Base-by-base conservation (phyloP, 2,797 vertebrate species). In the Scyliorhinus canicula region DNA sequence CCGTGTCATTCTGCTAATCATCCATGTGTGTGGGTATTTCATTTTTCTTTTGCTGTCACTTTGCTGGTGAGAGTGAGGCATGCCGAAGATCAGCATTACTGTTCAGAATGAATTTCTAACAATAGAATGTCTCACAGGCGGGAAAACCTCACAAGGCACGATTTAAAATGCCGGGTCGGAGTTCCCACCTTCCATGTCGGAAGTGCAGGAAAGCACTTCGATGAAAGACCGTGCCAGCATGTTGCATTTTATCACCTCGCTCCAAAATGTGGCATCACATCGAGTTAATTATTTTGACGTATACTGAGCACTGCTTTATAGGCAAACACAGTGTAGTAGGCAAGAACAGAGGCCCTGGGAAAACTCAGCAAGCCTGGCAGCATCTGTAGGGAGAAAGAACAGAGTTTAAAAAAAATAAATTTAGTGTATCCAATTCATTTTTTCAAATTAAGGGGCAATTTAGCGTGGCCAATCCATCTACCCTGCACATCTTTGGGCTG, bases 31-130 rank as follows among this genome's bases (percentile, higher is more conserved):
- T 12, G 40, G 0, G 40, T 24, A 44, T 40, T 63, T 24, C 55
- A 57, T n/a, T 88, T 35, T n/a, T 60, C 85, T 60, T 88, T 88
- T 24, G 19, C 88, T 65, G 88, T 91, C 57, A 63, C 88, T 91
- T 63, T 26, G n/a, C 6, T 0, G 24, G 60, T 24, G 57, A 91
- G 60, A 40, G 35, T 8, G 55, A 63, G 57, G n/a, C 19, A 40
- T 40, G n/a, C 35, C 19, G 0, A 40, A 63, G 57, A 40, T 24
- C 21, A 44, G 9, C 21, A 44, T 40, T n/a, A 65, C 60, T 91
- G 40, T 91, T 44, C 57, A 44, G 60, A 40, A 91, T 44, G 57
- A 91, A 91, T 44, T 91, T 63, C 26, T 63, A 40, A 57, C 86
- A 63, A 55, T 26, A n/a, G 84, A 86, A 57, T 24, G 55, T 90